Evolutionary conservation across 2,113 vertebrate genomes (phyloP), one percentile per base, ranked within the genome.

Genomic region (Otolemur garnettii): DNA sequence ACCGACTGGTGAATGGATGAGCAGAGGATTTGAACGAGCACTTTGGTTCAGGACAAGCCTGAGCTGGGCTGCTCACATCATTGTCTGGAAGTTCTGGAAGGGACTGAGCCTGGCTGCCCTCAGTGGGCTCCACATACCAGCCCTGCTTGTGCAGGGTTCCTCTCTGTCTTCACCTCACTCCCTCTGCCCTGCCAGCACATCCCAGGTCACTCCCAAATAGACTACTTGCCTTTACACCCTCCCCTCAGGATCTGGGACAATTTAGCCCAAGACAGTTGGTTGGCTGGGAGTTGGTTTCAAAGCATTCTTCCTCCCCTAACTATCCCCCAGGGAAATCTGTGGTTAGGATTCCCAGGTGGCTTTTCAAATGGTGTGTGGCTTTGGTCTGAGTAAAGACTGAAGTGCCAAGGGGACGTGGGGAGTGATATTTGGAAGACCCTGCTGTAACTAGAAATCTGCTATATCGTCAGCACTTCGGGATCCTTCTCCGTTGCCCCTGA

Each of bases 11-110:
- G 78, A 64, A 80, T 18, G 22, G 42, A 11, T 9, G 57, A 60
- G 42, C 59, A n/a, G 30, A 3, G 3, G 13, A 3, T n/a, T 28
- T 60, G 7, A 57, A 13, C 2, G 15, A 35, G 50, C 2, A 21
- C 2, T 6, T 13, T 7, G 21, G 12, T 7, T 1, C 0, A 21
- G 33, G 59, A 19, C 3, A 4, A 33, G 30, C 13, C 45, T 33
- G 55, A 19, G 8, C 7, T 14, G 24, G 2, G 12, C 21, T 8
- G 15, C 21, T 3, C 21, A 8, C 21, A 8, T n/a, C 11, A 0
- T 22, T 33, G 12, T 6, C n/a, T 9, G 5, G 78, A 55, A 1
- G 12, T 15, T 53, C 28, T 18, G 0, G 0, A 22, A 12, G 21
- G 22, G 55, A 72, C 24, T 15, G 10, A 57, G 53, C 11, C 28